Evolutionary conservation across 2,797 vertebrate species (phyloP), one percentile per base, ranked within the genome.

Genomic region (Allobates femoralis): DNA sequence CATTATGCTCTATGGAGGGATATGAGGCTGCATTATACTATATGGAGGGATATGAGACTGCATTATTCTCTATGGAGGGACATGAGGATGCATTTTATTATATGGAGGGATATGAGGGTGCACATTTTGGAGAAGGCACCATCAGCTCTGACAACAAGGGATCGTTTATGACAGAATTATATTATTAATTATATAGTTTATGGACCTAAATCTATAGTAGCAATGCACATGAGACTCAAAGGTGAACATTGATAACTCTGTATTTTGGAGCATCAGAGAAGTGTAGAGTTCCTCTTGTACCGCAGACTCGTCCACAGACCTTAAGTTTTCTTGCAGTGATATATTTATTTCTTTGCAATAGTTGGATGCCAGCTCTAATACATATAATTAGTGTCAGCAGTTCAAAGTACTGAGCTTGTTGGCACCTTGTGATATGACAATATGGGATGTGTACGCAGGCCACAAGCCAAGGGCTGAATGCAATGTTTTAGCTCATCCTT

Each of bases 311-410:
- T 18, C 30, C 21, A 2, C 32, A 19, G 32, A 73, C 37, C 5
- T n/a, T 11, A 26, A 26, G 26, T 50, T 14, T 30, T 23, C 10
- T 28, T 50, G 55, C 46, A 12, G 28, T 41, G 34, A 21, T 2
- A 60, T 16, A n/a, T 80, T 81, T 81, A 53, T 81, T 46, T 18
- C 79, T 51, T 79, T 34, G 34, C 34, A 37, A 11, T 55, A 30
- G 66, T 71, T 34, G 51, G n/a, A 41, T 46, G 6, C 32, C 53
- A 71, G 53, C 55, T 46, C 18, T 21, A 74, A 50, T 75, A 74
- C 55, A 60, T 83, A 41, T 74, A 75, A 83, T 83, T 74, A 74
- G n/a, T 83, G 67, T 83, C 81, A 73, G 66, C 51, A 37, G 66
- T 56, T 73, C 8, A 56, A 53, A 32, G 69, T 18, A 8, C 56